Base-by-base conservation (phyloP, 2,888 invertebrate genomes). In the Perithous albicinctus region DNA sequence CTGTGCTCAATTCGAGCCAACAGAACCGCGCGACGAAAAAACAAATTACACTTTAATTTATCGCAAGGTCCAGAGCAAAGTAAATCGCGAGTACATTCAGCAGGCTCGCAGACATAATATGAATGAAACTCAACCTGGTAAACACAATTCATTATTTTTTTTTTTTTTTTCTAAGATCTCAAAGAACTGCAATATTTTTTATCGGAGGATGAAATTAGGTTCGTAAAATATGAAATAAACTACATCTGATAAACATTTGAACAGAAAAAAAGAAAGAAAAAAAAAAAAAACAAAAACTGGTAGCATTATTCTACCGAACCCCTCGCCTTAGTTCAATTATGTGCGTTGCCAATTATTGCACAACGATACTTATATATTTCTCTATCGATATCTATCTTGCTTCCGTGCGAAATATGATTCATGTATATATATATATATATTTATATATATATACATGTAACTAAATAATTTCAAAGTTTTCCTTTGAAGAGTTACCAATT, bases 161-260 rank as follows among this genome's bases (percentile, higher is more conserved):
- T n/a, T n/a, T n/a, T n/a, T n/a, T n/a, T n/a, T n/a, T n/a, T n/a
- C n/a, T n/a, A n/a, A n/a, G 1, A 10, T 63, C 43, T 66, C 61
- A 85, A 88, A 85, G 72, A 88, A 87, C 88, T 90, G 90, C 91
- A 91, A 91, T 92, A 92, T 91, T 92, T 92, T 92, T 92, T 91
- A 91, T 88, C 91, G 90, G 90, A 91, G 89, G 90, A 91, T 92
- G 91, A 88, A 86, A 90, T 90, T 88, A 89, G 87, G 88, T 89
- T 89, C 85, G 85, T 89, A 86, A 85, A 82, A 83, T 85, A 82
- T 26, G 80, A 84, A 85, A 81, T 84, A 78, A 81, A 74, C 79
- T 12, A 86, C 79, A 86, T 87, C 87, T 84, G 83, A 83, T 84
- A 79, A 89, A 86, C 80, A 82, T 84, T 86, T 87, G 85, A 87